Base-by-base conservation (phyloP, 64 coral and sea anemone species). In the Pocillopora damicornis region DNA sequence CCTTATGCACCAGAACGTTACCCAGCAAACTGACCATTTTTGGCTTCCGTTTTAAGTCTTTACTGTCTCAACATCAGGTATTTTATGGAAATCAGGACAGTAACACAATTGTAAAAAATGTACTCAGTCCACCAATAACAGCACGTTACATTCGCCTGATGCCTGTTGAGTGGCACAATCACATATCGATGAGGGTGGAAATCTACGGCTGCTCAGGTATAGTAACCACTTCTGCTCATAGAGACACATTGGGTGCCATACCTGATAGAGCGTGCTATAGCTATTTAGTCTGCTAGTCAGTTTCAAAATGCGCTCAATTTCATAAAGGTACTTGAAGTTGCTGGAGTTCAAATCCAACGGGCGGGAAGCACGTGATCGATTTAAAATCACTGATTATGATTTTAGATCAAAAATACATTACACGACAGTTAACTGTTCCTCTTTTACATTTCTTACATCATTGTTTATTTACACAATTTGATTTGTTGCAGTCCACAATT, bases 151-250 rank as follows among this genome's bases (percentile, higher is more conserved):
- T 88, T 26, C 71, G 86, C 7, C 9, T 88, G 12, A 60, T 59
- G 8, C 71, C 74, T 63, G 62, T 35, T 17, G 15, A 20, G 25
- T 88, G 86, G 86, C 37, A 76, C 59, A 35, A 59, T 16, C 86
- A 88, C n/a, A 88, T 88, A 13, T 88, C 86, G 17, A 77, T 77
- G 59, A 61, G 86, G 61, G 15, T 76, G 9, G 60, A 88, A 20
- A 35, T 26, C 35, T 88, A 88, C 73, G 86, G 86, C 15, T 88
- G 86, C 75, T n/a, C 23, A 10, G 66, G 66, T 69, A 69, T 2
- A 9, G 66, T n/a, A 69, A n/a, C 23, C 9, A 10, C 10, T 23
- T 9, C 16, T 63, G 16, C 16, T 2, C 16, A 13, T 17, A 15
- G 16, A 2, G 12, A 63, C 1, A 13, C 11, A 63, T 17, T 63